A percentile compares a stretch with the other conserved stretches of the same genome.
These are phyloP conservation scores for Phyllotreta striolata DNA, from an alignment of 2,888 invertebrate species.

Conservation along the genomic window DNA sequence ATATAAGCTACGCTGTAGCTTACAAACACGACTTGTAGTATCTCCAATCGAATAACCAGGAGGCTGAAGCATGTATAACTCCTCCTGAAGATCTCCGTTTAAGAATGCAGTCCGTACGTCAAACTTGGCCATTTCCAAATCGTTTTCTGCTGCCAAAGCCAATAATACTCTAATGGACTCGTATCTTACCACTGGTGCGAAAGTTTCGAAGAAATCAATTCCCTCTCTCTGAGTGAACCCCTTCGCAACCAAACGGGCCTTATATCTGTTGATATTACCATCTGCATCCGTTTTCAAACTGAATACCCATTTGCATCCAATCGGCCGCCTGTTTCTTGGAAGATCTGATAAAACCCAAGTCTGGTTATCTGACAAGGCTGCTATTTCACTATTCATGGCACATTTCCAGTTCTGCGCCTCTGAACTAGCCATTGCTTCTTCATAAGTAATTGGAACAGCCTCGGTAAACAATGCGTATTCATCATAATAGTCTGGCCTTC, in stretches of 20 bases:
- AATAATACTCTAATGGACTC: constrained; percentile 45
- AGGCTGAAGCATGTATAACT: constrained; percentile 41
- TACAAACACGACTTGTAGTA: no score
- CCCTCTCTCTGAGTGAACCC: constrained; percentile 43
- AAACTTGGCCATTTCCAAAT: constrained; percentile 45
- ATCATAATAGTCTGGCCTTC: no score
- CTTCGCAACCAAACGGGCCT: constrained; percentile 48
- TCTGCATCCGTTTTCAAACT: constrained; percentile 48
- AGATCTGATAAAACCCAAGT: constrained; percentile 46
- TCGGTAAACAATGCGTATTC: no score
- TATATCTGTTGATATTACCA: constrained; percentile 42
- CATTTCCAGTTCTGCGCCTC: constrained; percentile 40
- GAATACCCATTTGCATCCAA: constrained; percentile 49
- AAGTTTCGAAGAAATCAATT: constrained; percentile 43
- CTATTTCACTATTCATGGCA: constrained; percentile 48
- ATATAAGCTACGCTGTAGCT: no score
- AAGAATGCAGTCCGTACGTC: constrained; percentile 47
- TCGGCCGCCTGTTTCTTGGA: constrained; percentile 39
- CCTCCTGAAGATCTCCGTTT: constrained; percentile 25
- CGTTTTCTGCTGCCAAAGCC: constrained; percentile 40
- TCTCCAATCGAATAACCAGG: constrained; percentile 6
- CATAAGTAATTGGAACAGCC: no score
- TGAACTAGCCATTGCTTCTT: constrained; percentile 35
- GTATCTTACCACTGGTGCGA: constrained; percentile 39
- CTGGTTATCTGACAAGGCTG: constrained; percentile 47